Evolutionary conservation across 2,113 vertebrate genomes (phyloP), one percentile per base, ranked within the genome.

Genomic region (Catharus bicknelli): DNA sequence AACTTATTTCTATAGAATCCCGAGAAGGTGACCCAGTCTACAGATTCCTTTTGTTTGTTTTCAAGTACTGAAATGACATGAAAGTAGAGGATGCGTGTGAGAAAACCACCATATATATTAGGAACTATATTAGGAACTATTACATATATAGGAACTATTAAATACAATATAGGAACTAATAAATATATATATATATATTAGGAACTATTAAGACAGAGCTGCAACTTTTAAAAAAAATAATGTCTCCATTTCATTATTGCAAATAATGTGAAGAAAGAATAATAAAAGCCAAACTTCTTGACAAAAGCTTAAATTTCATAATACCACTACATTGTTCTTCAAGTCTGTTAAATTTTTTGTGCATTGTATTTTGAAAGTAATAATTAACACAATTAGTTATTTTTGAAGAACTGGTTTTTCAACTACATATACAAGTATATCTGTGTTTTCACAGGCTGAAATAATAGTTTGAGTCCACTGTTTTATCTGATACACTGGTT

Each of bases 201-300:
- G 13, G 7, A 62, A 90, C 40, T 81, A 84, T 23, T 48, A 48
- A 48, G 47, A 48, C 8, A 70, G 11, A 76, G 8, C 11, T 53
- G 50, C 10, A 26, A 19, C 23, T 23, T 23, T 90, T 53, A 64
- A 0, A 29, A 32, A 92, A 95, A 72, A 61, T 10, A 57, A 45
- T 30, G 4, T 83, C 68, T 50, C 30, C 0, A 0, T 69, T 69
- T 54, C 63, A n/a, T 40, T 69, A 40, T 47, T 53, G n/a, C 38
- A 77, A 68, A 53, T 45, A 53, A 27, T 57, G 11, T 21, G 13
- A 43, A 67, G 55, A 86, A 80, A 43, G 26, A 70, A 21, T 45
- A 82, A 21, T 51, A 36, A 18, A 38, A 59, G 59, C 9, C 2
- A 8, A 69, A 18, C 10, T 80, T 79, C 72, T 73, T 50, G 16